Conservation (phyloP, 2,113 vertebrate species). For the Hippocampus barbouri region DNA sequence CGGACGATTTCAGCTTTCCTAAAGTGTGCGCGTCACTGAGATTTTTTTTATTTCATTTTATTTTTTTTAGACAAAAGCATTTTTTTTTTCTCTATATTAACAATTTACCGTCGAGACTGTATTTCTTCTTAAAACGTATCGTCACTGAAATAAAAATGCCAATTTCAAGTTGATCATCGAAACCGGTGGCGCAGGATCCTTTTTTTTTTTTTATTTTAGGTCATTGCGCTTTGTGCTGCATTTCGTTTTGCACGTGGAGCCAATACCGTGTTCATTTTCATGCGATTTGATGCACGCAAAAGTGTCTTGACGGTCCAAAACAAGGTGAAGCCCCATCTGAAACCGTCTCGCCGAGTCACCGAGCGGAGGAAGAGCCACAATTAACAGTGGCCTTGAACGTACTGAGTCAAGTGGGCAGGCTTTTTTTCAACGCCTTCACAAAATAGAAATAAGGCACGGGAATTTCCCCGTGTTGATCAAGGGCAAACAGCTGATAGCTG, state of each 20-base stretch:
- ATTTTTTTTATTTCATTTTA: background rate
- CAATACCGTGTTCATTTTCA: background rate
- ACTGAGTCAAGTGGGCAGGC: conserved; percentile 14
- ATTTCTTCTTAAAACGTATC: background rate
- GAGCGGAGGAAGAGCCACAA: background rate
- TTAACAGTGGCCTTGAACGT: background rate
- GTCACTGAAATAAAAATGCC: background rate
- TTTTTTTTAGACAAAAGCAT: background rate
- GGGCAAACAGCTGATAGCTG: conserved; percentile 56
- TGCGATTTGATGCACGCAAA: background rate
- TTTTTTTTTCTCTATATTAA: background rate
- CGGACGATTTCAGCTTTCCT: background rate
- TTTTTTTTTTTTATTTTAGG: too few relatives aligned
- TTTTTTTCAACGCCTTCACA: conserved; percentile 30
- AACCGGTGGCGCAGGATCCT: background rate
- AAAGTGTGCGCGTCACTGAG: background rate
- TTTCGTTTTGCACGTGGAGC: background rate
- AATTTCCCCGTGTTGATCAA: conserved; percentile 54
- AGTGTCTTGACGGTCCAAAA: background rate
- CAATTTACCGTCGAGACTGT: background rate
- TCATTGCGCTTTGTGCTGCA: background rate
- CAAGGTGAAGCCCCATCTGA: background rate
- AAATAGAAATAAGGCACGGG: conserved; percentile 31
- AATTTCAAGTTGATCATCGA: background rate
- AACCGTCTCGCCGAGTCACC: background rate